Evolutionary conservation across 2,797 vertebrate species (phyloP).

Genomic region (Limnodromus scolopaceus): DNA sequence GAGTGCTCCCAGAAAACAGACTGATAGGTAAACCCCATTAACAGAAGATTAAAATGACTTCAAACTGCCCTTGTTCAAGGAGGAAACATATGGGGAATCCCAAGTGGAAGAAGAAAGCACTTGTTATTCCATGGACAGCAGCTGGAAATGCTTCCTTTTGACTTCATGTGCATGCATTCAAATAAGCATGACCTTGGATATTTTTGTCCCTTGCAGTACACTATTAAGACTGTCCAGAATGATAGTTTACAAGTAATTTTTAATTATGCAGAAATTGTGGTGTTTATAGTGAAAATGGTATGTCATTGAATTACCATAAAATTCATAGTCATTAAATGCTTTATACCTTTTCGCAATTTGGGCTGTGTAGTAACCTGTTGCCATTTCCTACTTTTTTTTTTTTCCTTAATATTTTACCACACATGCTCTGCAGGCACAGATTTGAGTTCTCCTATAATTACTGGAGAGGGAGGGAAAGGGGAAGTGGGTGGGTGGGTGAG

Average conservation of each 20-base stretch:
- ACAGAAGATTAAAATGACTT: constrained; percentile 67
- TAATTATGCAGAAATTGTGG: background rate
- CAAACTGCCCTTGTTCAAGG: constrained; percentile 62
- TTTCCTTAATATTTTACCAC: constrained; percentile 11
- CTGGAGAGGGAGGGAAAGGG: background rate
- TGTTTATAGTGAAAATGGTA: background rate
- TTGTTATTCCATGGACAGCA: constrained; percentile 57
- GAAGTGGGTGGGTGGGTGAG: constrained; percentile 6
- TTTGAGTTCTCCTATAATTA: background rate
- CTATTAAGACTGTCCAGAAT: constrained; percentile 24
- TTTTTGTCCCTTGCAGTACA: constrained; percentile 21
- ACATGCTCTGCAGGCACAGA: background rate
- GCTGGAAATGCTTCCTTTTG: constrained; percentile 42
- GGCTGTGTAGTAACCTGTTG: constrained; percentile 29
- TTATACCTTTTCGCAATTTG: constrained; percentile 24
- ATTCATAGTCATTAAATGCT: constrained; percentile 43
- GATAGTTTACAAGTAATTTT: constrained; percentile 21
- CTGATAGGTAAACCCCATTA: constrained; percentile 48
- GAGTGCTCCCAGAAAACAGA: constrained; percentile 19
- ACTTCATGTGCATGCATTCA: constrained; percentile 20
- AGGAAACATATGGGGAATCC: constrained; percentile 69
- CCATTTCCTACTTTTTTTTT: constrained; percentile 39
- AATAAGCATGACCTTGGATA: constrained; percentile 39
- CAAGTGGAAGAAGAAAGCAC: constrained; percentile 54
- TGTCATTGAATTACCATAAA: background rate